Percentiles rank a stretch among this genome's conserved stretches.
Conservation (phyloP, 2,797 vertebrate genomes). For the Acrocephalus scirpaceus region DNA sequence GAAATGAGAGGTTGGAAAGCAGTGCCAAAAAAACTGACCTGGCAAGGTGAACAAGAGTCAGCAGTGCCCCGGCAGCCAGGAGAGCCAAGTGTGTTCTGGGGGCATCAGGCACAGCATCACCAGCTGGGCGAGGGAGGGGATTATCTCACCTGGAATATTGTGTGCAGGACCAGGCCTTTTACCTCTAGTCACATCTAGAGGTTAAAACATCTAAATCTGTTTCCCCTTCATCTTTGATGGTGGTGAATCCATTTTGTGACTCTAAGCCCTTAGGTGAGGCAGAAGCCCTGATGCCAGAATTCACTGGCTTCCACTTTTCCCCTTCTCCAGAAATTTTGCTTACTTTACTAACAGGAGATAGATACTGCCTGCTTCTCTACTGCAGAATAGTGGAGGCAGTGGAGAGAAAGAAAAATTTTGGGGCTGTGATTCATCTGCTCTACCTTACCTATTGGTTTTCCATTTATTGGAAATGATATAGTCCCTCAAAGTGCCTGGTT, state of each 20-base stretch:
- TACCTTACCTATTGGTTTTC: no score
- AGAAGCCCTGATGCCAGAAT: not conserved
- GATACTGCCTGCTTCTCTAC: not conserved
- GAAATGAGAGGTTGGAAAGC: not conserved
- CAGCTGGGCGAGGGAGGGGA: not conserved
- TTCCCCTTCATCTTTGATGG: not conserved
- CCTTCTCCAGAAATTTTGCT: not conserved
- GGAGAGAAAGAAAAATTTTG: not conserved
- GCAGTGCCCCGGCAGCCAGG: not conserved
- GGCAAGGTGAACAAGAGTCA: not conserved
- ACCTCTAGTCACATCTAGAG: not conserved
- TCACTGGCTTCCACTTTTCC: not conserved
- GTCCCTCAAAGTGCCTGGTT: not conserved
- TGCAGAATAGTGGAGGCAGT: not conserved
- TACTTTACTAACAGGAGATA: not conserved
- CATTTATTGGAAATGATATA: not conserved
- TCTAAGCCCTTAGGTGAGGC: not conserved
- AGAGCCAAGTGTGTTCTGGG: fast-evolving
- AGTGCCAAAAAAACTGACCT: not conserved
- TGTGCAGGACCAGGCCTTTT: not conserved
- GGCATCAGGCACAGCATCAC: fast-evolving
- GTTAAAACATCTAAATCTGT: no score
- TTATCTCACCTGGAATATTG: not conserved
- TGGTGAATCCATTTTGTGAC: not conserved
- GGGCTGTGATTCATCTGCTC: not conserved